phyloP scores from a whole-genome alignment of 2,113 vertebrate species.

The Puffinus mauretanicus region DNA sequence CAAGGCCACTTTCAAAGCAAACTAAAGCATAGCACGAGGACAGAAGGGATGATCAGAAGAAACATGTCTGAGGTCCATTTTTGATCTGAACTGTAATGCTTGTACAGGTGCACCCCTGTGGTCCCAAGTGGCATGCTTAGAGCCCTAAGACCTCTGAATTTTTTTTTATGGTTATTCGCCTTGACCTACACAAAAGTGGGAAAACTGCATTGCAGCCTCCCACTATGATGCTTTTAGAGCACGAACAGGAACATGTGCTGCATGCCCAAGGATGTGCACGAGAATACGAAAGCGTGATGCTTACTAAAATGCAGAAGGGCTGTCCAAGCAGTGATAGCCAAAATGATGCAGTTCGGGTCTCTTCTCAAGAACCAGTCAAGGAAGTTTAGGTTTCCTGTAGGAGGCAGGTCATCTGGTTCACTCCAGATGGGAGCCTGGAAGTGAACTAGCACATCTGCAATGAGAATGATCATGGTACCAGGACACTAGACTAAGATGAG shows the following conservation, averaged over 20 bases:
- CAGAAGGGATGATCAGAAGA: not conserved
- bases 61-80: not conserved
- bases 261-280: accelerated
- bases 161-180: not conserved
- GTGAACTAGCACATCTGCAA: not conserved
- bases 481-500: not conserved
- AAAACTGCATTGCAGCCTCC: not conserved
- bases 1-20: not conserved
- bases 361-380: not conserved
- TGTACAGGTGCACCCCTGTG: not conserved
- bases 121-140: not conserved
- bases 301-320: not conserved
- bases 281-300: not conserved
- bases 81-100: not conserved
- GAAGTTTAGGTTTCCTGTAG: not conserved
- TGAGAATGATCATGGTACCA: not conserved
- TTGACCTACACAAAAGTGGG: not conserved
- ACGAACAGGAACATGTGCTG: accelerated
- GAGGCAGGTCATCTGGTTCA: not conserved
- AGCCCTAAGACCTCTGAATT: not conserved
- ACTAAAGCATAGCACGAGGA: not conserved
- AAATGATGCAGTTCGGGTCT: not conserved
- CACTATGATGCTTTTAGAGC: not conserved
- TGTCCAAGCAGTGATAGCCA: not conserved
- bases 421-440: not conserved